A percentile compares a stretch with the other conserved stretches of the same genome.
Evolutionary conservation across 2,888 invertebrate genomes (phyloP).

Genomic region (Rhagonycha lutea): DNA sequence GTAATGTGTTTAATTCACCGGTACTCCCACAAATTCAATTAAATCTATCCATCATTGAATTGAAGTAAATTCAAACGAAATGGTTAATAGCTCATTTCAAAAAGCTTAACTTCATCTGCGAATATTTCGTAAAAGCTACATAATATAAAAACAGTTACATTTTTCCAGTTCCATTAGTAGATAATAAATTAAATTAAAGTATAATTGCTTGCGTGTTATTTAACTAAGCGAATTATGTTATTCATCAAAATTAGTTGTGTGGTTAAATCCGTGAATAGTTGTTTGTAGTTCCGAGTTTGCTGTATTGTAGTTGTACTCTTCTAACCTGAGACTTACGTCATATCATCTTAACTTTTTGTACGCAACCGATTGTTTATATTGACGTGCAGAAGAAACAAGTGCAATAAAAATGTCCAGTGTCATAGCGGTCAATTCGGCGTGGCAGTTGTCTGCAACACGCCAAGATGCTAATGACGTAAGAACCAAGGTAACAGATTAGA

Average conservation of each 20-base stretch:
- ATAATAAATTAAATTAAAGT: background rate
- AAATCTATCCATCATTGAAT: background rate
- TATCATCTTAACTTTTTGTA: too few relatives aligned
- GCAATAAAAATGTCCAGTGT: too few relatives aligned
- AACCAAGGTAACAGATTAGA: too few relatives aligned
- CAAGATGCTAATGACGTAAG: too few relatives aligned
- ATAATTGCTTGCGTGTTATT: background rate
- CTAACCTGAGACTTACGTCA: too few relatives aligned
- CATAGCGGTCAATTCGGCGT: too few relatives aligned
- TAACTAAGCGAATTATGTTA: background rate
- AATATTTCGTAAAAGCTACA: background rate
- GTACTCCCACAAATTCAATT: constrained; percentile 4
- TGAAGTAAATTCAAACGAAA: background rate
- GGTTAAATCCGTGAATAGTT: background rate
- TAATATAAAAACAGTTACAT: too few relatives aligned
- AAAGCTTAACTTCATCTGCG: background rate
- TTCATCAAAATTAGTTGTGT: background rate
- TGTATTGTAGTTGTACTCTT: background rate
- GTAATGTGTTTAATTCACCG: background rate
- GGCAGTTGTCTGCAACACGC: too few relatives aligned
- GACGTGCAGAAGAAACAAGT: too few relatives aligned
- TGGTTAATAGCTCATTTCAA: background rate
- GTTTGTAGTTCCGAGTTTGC: background rate
- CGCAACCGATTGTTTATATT: too few relatives aligned
- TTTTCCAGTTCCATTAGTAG: too few relatives aligned